A percentile compares a stretch with the other conserved stretches of the same genome.
Evolutionary conservation across 1,140 invertebrate species (phyloP).

Genomic region (Drosophila fuyamai): DNA sequence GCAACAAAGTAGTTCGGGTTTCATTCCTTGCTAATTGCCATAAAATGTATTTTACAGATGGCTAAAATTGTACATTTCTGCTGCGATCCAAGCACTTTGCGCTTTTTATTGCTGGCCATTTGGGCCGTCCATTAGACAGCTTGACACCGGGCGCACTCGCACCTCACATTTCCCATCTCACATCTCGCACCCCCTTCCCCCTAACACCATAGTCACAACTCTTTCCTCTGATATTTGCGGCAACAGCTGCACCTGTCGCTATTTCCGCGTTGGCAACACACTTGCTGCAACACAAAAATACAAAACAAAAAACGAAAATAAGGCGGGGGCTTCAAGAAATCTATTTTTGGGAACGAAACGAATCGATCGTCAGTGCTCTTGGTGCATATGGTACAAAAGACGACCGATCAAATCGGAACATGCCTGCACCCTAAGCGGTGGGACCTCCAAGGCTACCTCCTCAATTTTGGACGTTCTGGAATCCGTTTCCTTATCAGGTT

Average conservation of each 20-base stretch:
- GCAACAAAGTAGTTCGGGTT: constrained; percentile 31
- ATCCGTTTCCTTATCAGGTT: constrained; percentile 88
- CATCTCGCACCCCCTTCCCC: background rate
- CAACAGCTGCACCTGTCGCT: constrained; percentile 51
- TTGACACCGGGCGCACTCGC: constrained; percentile 45
- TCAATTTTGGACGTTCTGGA: constrained; percentile 87
- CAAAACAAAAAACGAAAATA: background rate
- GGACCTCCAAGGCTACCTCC: background rate
- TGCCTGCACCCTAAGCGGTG: constrained; percentile 86
- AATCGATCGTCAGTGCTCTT: constrained; percentile 21
- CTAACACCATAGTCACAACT: background rate
- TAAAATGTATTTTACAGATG: constrained; percentile 22
- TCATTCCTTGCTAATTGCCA: constrained; percentile 33
- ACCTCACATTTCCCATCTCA: background rate
- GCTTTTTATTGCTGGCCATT: constrained; percentile 39
- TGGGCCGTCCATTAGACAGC: constrained; percentile 46
- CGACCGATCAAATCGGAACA: constrained; percentile 64
- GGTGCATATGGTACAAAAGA: constrained; percentile 57
- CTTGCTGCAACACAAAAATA: constrained; percentile 2
- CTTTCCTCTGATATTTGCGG: constrained; percentile 14
- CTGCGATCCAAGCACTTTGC: constrained; percentile 22
- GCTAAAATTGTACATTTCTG: background rate
- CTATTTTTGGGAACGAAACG: constrained; percentile 7
- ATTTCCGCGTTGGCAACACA: constrained; percentile 51
- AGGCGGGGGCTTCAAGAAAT: constrained; percentile 8